phyloP scores from a whole-genome alignment of 37 sponge, comb jelly and placozoan species.

The Halichondria panicea region DNA sequence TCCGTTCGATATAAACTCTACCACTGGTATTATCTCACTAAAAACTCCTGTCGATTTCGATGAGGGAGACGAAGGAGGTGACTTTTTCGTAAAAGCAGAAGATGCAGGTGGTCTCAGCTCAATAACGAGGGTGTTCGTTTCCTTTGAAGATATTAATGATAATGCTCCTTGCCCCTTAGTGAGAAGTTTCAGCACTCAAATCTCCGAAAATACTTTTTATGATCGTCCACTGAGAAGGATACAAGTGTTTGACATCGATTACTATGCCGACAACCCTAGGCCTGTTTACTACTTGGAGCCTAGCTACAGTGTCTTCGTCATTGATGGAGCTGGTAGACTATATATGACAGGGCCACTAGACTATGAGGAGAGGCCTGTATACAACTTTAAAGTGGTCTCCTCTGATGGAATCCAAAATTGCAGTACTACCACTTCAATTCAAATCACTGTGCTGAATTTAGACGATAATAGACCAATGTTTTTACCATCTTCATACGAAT shows the following conservation, averaged over 20 bases:
- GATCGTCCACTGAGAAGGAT: slow-evolving; percentile 3
- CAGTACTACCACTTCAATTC: slow-evolving; percentile 17
- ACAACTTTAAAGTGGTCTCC: slow-evolving; percentile 41
- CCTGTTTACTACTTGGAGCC: slow-evolving; percentile 28
- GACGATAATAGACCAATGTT: slow-evolving; percentile 68
- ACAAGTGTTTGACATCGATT: slow-evolving; percentile 19
- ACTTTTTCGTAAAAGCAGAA: slow-evolving; percentile 33
- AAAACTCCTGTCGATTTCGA: slow-evolving; percentile 30
- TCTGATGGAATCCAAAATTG: slow-evolving; percentile 50
- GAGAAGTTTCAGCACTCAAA: slow-evolving; percentile 1
- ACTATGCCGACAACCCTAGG: slow-evolving; percentile 24
- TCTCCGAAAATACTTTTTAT: slow-evolving; percentile 16
- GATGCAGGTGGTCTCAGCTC: slow-evolving; percentile 38
- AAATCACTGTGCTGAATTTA: slow-evolving; percentile 40
- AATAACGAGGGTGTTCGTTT: slow-evolving; percentile 20
- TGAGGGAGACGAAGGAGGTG: slow-evolving; percentile 26
- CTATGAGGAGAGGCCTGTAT: slow-evolving; percentile 33
- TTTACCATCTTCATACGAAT: neutral
- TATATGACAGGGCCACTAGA: slow-evolving; percentile 30
- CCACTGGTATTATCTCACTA: slow-evolving; percentile 29
- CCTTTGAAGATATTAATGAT: slow-evolving; percentile 68
- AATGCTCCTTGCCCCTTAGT: slow-evolving; percentile 43
- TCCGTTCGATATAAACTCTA: slow-evolving; percentile 15
- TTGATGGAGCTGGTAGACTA: slow-evolving; percentile 28
- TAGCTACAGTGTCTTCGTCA: slow-evolving; percentile 16